These are phyloP conservation scores for Micromussa lordhowensis DNA, from an alignment of 92 coral and sea anemone species.

Conservation along the genomic window DNA sequence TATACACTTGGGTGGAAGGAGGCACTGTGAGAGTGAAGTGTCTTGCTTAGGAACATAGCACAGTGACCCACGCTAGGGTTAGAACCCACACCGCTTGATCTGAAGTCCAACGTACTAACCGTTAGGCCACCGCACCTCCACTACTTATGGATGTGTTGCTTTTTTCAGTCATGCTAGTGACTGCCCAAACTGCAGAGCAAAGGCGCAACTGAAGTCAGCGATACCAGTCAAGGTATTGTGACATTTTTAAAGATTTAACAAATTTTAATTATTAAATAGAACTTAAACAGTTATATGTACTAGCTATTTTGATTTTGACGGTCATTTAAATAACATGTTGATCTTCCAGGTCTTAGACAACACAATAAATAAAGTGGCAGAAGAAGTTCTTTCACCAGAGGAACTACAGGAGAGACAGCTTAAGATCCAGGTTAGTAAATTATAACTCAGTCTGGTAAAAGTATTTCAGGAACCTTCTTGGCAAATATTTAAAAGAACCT, in stretches of 20 bases:
- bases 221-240: constrained; percentile 76
- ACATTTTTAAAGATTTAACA: too few species aligned
- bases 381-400: constrained; percentile 64
- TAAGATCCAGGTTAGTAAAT: constrained; percentile 43
- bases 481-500: too few species aligned
- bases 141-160: not conserved
- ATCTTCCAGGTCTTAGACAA: constrained; percentile 71
- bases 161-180: constrained; percentile 58
- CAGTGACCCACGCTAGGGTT: too few species aligned
- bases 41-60: too few species aligned
- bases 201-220: constrained; percentile 52
- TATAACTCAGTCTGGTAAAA: not conserved
- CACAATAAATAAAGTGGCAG: constrained; percentile 72
- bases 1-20: too few species aligned
- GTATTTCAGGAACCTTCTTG: too few species aligned
- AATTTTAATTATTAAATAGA: not conserved
- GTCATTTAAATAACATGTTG: not conserved
- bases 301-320: too few species aligned
- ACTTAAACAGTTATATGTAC: not conserved
- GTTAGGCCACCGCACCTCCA: too few species aligned
- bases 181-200: constrained; percentile 81
- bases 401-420: constrained; percentile 59
- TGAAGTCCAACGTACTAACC: too few species aligned
- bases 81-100: too few species aligned
- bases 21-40: too few species aligned